Base-by-base conservation (phyloP, 1,140 invertebrate genomes). In the Hyles vespertilio region DNA sequence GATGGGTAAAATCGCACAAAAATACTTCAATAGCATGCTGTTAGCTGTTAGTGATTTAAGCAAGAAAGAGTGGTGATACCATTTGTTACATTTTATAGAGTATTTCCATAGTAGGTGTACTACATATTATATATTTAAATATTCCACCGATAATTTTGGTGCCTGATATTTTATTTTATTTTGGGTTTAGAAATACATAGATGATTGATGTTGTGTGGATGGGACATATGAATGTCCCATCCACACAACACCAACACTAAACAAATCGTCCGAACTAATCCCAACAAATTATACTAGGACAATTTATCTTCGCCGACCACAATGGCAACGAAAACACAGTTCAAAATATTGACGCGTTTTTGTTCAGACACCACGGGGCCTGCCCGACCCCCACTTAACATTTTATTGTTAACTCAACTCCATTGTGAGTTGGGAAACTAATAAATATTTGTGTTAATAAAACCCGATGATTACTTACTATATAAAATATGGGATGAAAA, bases 301-400 rank as follows among this genome's bases (percentile, higher is more conserved):
- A 83, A 85, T 87, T 87, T 84, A 87, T 87, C 84, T 83, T 75
- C 67, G 61, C 71, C 63, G 63, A 63, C 79, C 82, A 87, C 82
- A 87, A 85, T 80, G 72, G 75, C 70, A 72, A 75, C 72, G 74
- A 82, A 77, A 80, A 83, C 71, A 79, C 81, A 84, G 79, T 87
- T 75, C 81, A 81, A 76, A 83, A 80, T 85, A 87, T 87, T 85
- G 81, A 87, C 81, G 79, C 74, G 79, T 83, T 84, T 85, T 84
- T 82, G 82, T 84, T 78, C 73, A 73, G 69, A 60, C 47, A 54
- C 59, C 68, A 56, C 71, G 67, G 77, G 75, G 79, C 71, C 65
- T 58, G 62, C 61, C 63, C 55, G 77, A 84, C 79, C 79, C 80
- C 75, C 82, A 84, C 79, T 86, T 84, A 82, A 75, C 72, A 64